Conservation (phyloP, 1,140 invertebrate genomes). For the Rhizoglyphus robini region DNA sequence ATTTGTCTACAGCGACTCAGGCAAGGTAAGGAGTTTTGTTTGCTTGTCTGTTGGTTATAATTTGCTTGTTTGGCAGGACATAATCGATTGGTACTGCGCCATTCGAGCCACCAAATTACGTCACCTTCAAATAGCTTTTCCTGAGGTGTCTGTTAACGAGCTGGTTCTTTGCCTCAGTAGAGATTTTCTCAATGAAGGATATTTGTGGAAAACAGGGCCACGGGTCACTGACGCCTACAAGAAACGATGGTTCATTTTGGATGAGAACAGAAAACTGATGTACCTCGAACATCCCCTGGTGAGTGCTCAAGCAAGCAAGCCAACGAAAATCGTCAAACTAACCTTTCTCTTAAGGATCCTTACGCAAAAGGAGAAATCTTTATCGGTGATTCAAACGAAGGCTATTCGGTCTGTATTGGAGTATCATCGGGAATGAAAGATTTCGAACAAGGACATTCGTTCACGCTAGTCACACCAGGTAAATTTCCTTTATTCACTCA, state of each 20-base stretch:
- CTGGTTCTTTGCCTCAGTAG: slow-evolving; percentile 54
- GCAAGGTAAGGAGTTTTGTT: slow-evolving; percentile 46
- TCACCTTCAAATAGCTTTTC: slow-evolving; percentile 64
- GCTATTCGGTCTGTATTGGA: slow-evolving; percentile 49
- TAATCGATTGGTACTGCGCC: slow-evolving; percentile 75
- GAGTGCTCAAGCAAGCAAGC: no score
- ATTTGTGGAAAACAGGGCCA: slow-evolving; percentile 72
- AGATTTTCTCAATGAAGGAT: slow-evolving; percentile 70
- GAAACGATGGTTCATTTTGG: slow-evolving; percentile 74
- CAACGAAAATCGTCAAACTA: slow-evolving; percentile 1
- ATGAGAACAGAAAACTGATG: slow-evolving; percentile 66
- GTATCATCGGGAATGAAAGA: slow-evolving; percentile 48
- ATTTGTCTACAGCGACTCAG: slow-evolving; percentile 68
- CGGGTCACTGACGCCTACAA: slow-evolving; percentile 59
- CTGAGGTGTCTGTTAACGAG: slow-evolving; percentile 58
- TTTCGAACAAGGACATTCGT: slow-evolving; percentile 56
- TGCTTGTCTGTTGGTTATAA: neutral
- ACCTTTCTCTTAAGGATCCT: slow-evolving; percentile 45
- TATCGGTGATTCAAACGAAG: slow-evolving; percentile 55
- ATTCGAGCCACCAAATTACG: slow-evolving; percentile 70
- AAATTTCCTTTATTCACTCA: neutral
- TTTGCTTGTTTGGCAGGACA: slow-evolving; percentile 34
- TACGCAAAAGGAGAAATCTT: slow-evolving; percentile 83
- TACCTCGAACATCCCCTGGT: slow-evolving; percentile 71
- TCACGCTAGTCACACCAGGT: slow-evolving; percentile 63